Evolutionary conservation across 2,888 invertebrate genomes (phyloP), one percentile per base, ranked within the genome.

Genomic region (Sesamia inferens): DNA sequence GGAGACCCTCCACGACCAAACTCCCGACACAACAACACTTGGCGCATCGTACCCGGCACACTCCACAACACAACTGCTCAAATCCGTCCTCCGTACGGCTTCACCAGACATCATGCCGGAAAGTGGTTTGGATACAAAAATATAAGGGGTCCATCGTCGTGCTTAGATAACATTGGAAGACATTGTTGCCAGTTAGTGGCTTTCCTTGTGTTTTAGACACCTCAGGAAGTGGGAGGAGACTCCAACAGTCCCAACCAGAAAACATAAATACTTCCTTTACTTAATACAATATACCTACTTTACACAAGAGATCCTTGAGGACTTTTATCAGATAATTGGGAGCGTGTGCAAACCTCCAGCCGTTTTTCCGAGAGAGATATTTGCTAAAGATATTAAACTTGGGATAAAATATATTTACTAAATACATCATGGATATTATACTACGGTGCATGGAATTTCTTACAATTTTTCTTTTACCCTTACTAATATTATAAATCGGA

Each of bases 331-430:
- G 13, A 44, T 42, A 71, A 22, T 16, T 68, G 58, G 58, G 1
- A 16, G 5, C 14, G 63, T 54, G 58, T 68, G 57, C 10, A 54
- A 39, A 39, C 39, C 22, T 24, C 42, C 10, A 61, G 47, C 54
- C 5, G n/a, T 47, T 77, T 62, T 75, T 59, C 31, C n/a, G 0
- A 19, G 1, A 71, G 14, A 48, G 63, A 58, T 71, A 71, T 77
- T 77, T 71, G 68, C 66, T 68, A 78, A 58, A 73, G 47, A 66
- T 78, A 78, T 78, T 63, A 59, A 63, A 59, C 31, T 44, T 14
- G 7, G 65, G 67, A 77, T 76, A 42, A 63, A 63, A 76, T 16
- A 59, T 63, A 69, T 47, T 31, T 14, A 51, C n/a, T 19, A 31
- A 31, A 5, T n/a, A 47, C 55, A 51, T 14, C 8, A 42, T 39